Evolutionary conservation across 2,113 vertebrate species (phyloP).

Genomic region (Burhinus bistriatus): DNA sequence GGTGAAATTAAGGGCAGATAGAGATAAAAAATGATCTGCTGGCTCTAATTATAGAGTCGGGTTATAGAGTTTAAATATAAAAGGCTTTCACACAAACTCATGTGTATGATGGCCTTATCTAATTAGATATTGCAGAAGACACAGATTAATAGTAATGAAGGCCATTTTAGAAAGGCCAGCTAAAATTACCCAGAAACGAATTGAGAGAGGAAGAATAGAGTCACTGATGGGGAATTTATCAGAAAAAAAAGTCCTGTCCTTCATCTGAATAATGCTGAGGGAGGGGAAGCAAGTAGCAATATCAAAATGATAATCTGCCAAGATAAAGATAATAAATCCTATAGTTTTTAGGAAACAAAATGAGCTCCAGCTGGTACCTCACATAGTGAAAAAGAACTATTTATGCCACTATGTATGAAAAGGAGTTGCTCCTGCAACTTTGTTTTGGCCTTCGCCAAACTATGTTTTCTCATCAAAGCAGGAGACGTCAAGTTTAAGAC

Average conservation of each 20-base stretch:
- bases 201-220: neutral
- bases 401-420: neutral
- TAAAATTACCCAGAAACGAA: conserved; percentile 39
- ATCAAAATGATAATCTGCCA: neutral
- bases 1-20: neutral
- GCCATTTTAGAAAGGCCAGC: conserved; percentile 33
- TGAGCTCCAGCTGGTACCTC: neutral
- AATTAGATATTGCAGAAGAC: conserved; percentile 20
- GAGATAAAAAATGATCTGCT: neutral
- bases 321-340: neutral
- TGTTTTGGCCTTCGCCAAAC: neutral
- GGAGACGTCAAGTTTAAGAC: neutral
- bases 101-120: neutral
- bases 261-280: neutral
- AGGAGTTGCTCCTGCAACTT: neutral
- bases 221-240: neutral
- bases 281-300: neutral
- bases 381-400: neutral
- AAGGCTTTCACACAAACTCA: conserved; percentile 10
- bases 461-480: neutral
- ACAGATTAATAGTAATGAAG: conserved; percentile 44
- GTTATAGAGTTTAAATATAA: conserved; percentile 35
- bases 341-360: neutral
- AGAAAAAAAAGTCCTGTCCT: neutral
- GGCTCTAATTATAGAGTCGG: neutral